Evolutionary conservation across 1,140 invertebrate genomes (phyloP).

Genomic region (Zophobas morio): DNA sequence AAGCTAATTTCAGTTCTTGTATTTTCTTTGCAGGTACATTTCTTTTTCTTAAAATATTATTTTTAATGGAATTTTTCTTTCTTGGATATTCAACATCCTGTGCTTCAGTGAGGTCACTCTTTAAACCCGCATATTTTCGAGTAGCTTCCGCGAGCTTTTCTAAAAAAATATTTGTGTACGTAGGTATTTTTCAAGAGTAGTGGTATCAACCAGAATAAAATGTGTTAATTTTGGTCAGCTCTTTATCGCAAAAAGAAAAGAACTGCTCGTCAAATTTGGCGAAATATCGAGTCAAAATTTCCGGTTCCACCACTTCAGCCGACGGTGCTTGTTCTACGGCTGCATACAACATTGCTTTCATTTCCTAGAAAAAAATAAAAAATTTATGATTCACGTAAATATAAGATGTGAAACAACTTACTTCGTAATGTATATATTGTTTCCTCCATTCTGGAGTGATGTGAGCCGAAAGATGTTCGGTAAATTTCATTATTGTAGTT

Average conservation of each 20-base stretch:
- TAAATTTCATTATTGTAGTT: constrained; percentile 96
- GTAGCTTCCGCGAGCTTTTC: constrained; percentile 98
- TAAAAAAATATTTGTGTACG: constrained; percentile 65
- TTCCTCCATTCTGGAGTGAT: constrained; percentile 96
- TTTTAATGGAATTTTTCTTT: constrained; percentile 70
- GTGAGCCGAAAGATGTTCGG: constrained; percentile 89
- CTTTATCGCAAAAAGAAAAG: constrained; percentile 95
- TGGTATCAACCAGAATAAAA: constrained; percentile 89
- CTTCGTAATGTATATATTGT: constrained; percentile 98
- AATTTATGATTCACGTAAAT: constrained; percentile 34
- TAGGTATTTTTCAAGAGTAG: neutral
- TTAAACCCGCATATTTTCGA: constrained; percentile 92
- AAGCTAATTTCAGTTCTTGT: constrained; percentile 96
- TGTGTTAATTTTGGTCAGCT: constrained; percentile 96
- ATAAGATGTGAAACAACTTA: constrained; percentile 66
- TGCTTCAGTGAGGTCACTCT: constrained; percentile 88
- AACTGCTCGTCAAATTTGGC: constrained; percentile 97
- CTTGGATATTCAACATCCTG: constrained; percentile 76
- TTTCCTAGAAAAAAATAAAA: constrained; percentile 76
- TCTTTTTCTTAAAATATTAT: constrained; percentile 67
- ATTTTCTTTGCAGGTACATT: constrained; percentile 83
- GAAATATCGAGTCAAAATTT: constrained; percentile 90
- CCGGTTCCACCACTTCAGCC: constrained; percentile 88
- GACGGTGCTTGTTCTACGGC: constrained; percentile 92
- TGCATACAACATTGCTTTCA: constrained; percentile 92